Evolutionary conservation across 2,113 vertebrate species (phyloP).

Genomic region (Nothocercus julius): DNA sequence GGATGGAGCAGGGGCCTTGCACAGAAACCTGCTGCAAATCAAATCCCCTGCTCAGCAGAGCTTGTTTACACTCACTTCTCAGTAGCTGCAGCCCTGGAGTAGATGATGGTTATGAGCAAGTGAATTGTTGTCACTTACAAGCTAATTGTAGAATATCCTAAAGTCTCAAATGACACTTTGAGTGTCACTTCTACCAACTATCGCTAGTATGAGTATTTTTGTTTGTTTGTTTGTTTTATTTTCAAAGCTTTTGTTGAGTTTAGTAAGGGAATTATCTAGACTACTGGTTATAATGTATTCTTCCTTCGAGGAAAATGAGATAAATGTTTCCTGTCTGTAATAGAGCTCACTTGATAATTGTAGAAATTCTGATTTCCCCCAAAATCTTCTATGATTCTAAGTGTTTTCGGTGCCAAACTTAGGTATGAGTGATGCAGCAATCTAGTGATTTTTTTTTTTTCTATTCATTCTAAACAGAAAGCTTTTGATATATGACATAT

Average conservation of each 20-base stretch:
- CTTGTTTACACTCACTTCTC: not conserved
- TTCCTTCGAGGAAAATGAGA: not conserved
- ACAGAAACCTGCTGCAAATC: not conserved
- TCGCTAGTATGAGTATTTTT: not conserved
- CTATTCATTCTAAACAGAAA: not conserved
- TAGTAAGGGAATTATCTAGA: not conserved
- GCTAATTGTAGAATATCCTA: not conserved
- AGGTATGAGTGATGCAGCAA: not conserved
- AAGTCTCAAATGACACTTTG: not conserved
- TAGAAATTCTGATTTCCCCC: not conserved
- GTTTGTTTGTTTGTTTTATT: not conserved
- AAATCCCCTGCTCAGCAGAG: not conserved
- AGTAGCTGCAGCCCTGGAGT: not conserved
- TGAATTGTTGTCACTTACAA: not conserved
- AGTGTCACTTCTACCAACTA: not conserved
- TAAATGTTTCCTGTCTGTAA: not conserved
- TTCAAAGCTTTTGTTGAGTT: not conserved
- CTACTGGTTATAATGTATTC: not conserved
- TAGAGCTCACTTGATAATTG: not conserved
- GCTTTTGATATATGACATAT: not conserved
- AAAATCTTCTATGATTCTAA: not conserved
- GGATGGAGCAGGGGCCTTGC: not conserved
- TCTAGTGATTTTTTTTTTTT: not conserved
- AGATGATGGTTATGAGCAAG: not conserved
- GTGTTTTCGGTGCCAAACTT: not conserved